Base-by-base conservation (phyloP, 2,797 vertebrate species). In the Hypotaenidia philippensis region DNA sequence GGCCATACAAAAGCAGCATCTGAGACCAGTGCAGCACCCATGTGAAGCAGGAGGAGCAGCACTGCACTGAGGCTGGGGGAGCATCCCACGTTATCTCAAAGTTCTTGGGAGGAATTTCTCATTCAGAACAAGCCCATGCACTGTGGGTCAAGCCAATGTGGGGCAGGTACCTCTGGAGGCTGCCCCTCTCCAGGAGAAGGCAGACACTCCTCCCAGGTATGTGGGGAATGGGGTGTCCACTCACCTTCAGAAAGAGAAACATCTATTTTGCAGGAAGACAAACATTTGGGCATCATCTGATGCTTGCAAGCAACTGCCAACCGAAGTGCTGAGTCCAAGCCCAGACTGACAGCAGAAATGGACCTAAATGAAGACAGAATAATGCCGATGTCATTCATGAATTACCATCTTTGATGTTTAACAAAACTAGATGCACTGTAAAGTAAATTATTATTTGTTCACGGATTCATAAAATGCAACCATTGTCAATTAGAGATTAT, bases 381-480 rank as follows among this genome's bases (percentile, higher is more conserved):
- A 86, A 82, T 29, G 60, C 29, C 83, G 64, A 71, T 74, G 60
- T 70, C 34, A 93, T 63, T 87, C 34, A 79, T 74, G 78, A 91
- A 78, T 93, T 55, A 61, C 11, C n/a, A 3, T 47, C 69, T 87
- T 89, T 77, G 61, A 81, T 71, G 25, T 40, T 81, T 57, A 90
- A 94, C 53, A 78, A 74, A 87, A 56, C 34, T 25, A 26, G 75
- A 86, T 41, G 63, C 6, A 10, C 34, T 81, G 41, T 69, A 90
- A 93, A 85, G 89, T 69, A 56, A 89, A 90, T 87, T 70, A 87
- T 45, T 85, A 85, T 87, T 91, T 75, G 44, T 49, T 79, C 64
- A 45, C 27, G 10, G 13, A 79, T 89, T 89, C 64, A 71, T 74
- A 74, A 82, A 68, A 70, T 60, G 53, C 36, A 90, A 74, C 71